phyloP scores from a whole-genome alignment of 1,140 invertebrate species.

The Polypedilum vanderplanki region DNA sequence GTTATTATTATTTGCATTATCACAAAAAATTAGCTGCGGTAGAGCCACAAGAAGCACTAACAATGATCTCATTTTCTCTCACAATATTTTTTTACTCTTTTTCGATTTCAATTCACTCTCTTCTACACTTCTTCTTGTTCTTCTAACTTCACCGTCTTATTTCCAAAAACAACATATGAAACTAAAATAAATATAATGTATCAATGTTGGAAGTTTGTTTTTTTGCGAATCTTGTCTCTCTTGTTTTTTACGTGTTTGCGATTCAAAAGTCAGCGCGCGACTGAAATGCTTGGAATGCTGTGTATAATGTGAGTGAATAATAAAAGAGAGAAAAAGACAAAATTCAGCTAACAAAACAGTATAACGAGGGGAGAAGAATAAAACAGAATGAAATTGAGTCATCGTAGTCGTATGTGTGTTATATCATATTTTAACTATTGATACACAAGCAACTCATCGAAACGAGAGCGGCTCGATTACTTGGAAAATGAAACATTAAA shows the following conservation, averaged over 20 bases:
- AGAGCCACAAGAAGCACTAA: background rate
- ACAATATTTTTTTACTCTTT: background rate
- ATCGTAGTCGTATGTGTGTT: background rate
- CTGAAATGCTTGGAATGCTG: background rate
- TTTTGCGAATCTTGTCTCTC: background rate
- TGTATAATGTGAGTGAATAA: background rate
- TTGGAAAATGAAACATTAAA: background rate
- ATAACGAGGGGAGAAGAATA: too few relatives aligned
- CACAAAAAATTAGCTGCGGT: background rate
- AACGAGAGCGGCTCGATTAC: background rate
- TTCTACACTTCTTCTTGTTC: background rate
- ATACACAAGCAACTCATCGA: too few relatives aligned
- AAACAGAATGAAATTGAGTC: background rate
- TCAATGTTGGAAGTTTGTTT: background rate
- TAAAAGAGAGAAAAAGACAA: background rate
- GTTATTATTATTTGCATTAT: background rate
- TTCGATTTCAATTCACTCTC: background rate
- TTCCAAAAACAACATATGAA: background rate
- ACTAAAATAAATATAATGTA: background rate
- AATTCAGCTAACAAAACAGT: background rate
- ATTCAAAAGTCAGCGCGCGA: slow-evolving; percentile 13
- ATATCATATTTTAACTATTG: background rate
- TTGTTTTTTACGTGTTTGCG: background rate
- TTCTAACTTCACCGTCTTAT: background rate
- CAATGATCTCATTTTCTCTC: background rate